Evolutionary conservation across 2,797 vertebrate genomes (phyloP).

Genomic region (Muraenolepis orangiensis): DNA sequence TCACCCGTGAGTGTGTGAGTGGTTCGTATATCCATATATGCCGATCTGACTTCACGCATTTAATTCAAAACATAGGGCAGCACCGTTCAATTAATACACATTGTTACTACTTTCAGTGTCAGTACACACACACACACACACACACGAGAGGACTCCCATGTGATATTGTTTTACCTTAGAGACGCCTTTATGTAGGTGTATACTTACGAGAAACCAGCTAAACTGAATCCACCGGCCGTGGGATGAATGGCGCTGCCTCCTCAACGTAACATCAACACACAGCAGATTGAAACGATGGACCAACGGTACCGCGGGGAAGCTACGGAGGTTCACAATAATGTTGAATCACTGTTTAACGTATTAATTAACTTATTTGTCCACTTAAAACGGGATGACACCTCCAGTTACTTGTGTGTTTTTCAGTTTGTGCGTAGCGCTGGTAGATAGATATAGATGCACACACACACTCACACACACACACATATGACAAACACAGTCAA

Average conservation of each 20-base stretch:
- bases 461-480: too few relatives aligned
- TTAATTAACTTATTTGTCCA: neutral
- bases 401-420: neutral
- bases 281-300: neutral
- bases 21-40: neutral
- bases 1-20: too few relatives aligned
- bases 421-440: neutral
- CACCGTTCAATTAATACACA: neutral
- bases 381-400: neutral
- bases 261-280: neutral
- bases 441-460: neutral
- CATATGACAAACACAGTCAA: too few relatives aligned
- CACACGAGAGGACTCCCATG: neutral
- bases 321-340: neutral
- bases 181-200: neutral
- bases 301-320: neutral
- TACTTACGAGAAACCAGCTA: neutral
- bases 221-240: neutral
- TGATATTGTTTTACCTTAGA: neutral
- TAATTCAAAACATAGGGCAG: neutral
- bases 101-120: neutral
- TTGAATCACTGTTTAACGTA: neutral
- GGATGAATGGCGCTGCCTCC: neutral
- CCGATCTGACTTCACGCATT: neutral
- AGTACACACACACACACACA: neutral